Percentiles rank a stretch among this genome's conserved stretches.
These are phyloP conservation scores for Pelobates cultripes DNA, from an alignment of 2,797 vertebrate species.

Conservation along the genomic window DNA sequence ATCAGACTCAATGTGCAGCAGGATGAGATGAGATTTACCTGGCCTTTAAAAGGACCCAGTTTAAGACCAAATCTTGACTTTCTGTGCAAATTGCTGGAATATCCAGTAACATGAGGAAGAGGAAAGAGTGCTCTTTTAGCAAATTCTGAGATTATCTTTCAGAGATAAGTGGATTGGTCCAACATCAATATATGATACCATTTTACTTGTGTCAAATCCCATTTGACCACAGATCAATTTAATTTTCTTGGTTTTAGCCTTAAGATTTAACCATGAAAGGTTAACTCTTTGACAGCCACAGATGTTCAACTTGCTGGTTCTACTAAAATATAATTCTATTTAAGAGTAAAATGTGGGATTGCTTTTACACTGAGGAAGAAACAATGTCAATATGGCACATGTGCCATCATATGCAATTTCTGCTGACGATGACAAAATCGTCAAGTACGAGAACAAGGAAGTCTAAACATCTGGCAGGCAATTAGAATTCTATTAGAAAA, in stretches of 20 bases:
- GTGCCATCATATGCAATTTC: neutral
- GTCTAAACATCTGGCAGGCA: neutral
- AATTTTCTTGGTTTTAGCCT: constrained; percentile 53
- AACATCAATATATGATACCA: constrained; percentile 58
- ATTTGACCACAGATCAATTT: constrained; percentile 56
- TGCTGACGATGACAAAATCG: neutral
- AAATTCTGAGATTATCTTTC: constrained; percentile 57
- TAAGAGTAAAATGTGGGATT: neutral
- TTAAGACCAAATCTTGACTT: constrained; percentile 42
- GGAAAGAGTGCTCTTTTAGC: constrained; percentile 55
- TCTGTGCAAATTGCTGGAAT: constrained; percentile 39
- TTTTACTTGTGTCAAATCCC: constrained; percentile 56
- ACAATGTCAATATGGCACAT: neutral
- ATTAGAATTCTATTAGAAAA: neutral
- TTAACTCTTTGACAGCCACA: constrained; percentile 36
- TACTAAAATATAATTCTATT: neutral
- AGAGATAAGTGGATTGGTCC: constrained; percentile 56
- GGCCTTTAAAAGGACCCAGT: constrained; percentile 18
- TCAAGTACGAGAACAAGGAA: too few species aligned
- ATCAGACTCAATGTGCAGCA: neutral
- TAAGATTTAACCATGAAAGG: constrained; percentile 41
- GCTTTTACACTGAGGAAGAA: too few species aligned
- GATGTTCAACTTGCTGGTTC: neutral
- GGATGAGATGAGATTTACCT: constrained; percentile 14
- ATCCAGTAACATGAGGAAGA: constrained; percentile 55